Percentiles rank a stretch among this genome's conserved stretches.
These are phyloP conservation scores for Decapterus maruadsi DNA, from an alignment of 2,797 vertebrate genomes.

Conservation along the genomic window DNA sequence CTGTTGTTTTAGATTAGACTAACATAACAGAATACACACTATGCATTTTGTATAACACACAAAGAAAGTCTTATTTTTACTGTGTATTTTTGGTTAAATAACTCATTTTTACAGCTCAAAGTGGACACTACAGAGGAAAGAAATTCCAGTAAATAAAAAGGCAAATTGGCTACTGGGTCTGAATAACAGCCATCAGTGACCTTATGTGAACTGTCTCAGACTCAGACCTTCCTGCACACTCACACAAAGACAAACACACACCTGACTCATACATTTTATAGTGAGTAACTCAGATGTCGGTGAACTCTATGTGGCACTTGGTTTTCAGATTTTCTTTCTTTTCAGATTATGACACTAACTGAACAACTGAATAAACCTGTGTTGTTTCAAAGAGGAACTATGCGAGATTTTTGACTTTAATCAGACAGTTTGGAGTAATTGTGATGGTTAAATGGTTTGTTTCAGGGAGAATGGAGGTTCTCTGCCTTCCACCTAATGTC, in stretches of 20 bases:
- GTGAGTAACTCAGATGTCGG: neutral
- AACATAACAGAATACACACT: constrained; percentile 3
- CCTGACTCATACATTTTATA: no score
- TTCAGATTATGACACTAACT: neutral
- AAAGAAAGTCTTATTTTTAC: neutral
- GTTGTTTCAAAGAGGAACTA: no score
- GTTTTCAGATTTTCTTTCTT: neutral
- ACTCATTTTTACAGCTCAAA: neutral
- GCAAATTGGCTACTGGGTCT: neutral
- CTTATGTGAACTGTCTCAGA: constrained; percentile 4
- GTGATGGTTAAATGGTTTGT: no score
- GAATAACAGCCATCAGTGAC: neutral
- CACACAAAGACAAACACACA: no score
- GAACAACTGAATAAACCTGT: neutral
- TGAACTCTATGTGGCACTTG: neutral
- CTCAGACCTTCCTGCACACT: neutral
- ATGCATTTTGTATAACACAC: neutral
- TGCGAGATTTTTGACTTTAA: no score
- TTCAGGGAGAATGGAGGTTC: no score
- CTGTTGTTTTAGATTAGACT: neutral
- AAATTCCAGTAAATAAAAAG: neutral
- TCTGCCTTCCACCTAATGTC: no score
- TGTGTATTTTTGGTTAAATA: neutral
- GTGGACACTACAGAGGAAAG: neutral
- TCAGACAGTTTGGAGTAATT: no score